phyloP scores from a whole-genome alignment of 2,797 vertebrate species.

The Peromyscus melanophrys region DNA sequence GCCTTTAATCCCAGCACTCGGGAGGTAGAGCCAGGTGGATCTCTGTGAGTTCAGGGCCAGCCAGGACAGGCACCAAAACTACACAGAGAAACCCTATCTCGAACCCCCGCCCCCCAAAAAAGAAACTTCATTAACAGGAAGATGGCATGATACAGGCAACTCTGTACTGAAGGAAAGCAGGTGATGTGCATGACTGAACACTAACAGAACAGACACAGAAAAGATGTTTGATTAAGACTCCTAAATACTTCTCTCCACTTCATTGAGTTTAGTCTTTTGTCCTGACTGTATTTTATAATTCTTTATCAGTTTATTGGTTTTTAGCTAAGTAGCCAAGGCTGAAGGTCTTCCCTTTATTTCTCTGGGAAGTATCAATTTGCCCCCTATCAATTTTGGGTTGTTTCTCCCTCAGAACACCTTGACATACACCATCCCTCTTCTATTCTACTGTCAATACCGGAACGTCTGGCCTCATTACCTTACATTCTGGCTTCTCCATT shows the following conservation, averaged over 20 bases:
- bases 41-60: too few species aligned
- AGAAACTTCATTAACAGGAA: not conserved
- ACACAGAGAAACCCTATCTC: too few species aligned
- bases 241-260: not conserved
- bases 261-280: not conserved
- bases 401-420: not conserved
- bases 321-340: conserved; percentile 6
- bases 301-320: not conserved
- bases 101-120: too few species aligned
- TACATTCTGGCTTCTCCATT: not conserved
- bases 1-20: too few species aligned
- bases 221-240: not conserved
- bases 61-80: too few species aligned
- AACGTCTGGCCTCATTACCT: not conserved
- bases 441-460: not conserved
- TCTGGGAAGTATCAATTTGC: not conserved
- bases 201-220: conserved; percentile 11
- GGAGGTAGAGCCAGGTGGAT: too few species aligned
- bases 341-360: conserved; percentile 8
- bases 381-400: not conserved
- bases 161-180: not conserved
- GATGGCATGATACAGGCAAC: not conserved
- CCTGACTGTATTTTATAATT: not conserved
- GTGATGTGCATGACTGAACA: not conserved
- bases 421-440: not conserved